These are phyloP conservation scores for Amblyjoppa proteus DNA, from an alignment of 2,888 invertebrate species.

Conservation along the genomic window DNA sequence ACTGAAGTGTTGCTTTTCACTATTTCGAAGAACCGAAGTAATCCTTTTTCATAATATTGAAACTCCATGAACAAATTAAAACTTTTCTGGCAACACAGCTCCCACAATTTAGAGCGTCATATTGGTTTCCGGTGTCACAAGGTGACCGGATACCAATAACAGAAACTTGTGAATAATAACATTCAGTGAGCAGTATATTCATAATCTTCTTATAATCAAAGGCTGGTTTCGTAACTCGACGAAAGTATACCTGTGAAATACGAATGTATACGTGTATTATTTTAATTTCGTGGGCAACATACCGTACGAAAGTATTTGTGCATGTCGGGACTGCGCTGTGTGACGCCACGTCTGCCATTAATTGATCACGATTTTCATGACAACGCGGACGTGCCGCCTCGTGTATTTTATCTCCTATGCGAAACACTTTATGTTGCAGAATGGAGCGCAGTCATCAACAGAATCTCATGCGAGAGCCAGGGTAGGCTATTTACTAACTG, in stretches of 20 bases:
- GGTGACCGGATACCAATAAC: not conserved
- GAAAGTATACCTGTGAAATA: not conserved
- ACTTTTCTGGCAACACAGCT: too few species aligned
- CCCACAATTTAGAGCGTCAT: too few species aligned
- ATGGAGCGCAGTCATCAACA: constrained; percentile 31
- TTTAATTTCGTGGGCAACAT: not conserved
- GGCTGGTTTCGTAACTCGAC: not conserved
- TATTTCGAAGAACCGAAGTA: too few species aligned
- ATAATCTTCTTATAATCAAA: constrained; percentile 1
- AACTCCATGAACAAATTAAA: too few species aligned
- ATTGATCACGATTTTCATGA: constrained; percentile 56
- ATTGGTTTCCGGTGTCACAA: too few species aligned
- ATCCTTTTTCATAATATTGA: too few species aligned
- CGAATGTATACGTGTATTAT: constrained; percentile 6
- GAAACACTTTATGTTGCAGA: constrained; percentile 28
- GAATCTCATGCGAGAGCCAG: not conserved
- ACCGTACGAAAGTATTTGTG: constrained; percentile 26
- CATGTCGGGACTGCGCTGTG: constrained; percentile 15
- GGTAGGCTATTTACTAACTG: not conserved
- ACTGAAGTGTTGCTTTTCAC: too few species aligned
- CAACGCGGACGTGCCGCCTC: constrained; percentile 20
- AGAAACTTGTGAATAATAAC: not conserved
- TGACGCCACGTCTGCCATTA: constrained; percentile 33
- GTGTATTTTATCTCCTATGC: constrained; percentile 27
- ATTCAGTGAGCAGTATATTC: not conserved